Evolutionary conservation across 2,113 vertebrate genomes (phyloP).

Genomic region (Chitala chitala): DNA sequence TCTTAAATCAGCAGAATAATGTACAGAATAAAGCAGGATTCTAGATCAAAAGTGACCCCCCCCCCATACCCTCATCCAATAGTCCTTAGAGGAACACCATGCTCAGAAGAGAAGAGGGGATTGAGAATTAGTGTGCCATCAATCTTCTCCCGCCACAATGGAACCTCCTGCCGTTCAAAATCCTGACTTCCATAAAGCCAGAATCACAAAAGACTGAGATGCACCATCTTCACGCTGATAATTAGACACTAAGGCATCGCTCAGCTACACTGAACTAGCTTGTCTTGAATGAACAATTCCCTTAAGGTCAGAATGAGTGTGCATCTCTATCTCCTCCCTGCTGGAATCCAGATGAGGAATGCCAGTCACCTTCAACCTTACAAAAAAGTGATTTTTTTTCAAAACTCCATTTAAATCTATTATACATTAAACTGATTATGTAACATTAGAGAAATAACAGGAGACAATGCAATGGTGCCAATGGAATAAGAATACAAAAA

Average conservation of each 20-base stretch:
- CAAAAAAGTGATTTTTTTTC: background rate
- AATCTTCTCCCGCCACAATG: background rate
- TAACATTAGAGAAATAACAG: background rate
- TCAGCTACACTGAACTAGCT: background rate
- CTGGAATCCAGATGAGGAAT: constrained; percentile 15
- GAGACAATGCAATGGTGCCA: background rate
- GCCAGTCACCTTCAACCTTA: background rate
- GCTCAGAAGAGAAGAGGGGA: background rate
- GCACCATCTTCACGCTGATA: constrained; percentile 1
- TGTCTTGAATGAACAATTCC: constrained; percentile 6
- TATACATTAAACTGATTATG: background rate
- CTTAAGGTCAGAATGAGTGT: background rate
- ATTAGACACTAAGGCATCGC: constrained; percentile 17
- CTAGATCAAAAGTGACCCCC: constrained; percentile 17
- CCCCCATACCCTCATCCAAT: background rate
- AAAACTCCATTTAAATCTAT: background rate
- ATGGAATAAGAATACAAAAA: background rate
- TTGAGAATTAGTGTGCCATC: background rate
- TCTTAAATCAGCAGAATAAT: constrained; percentile 12
- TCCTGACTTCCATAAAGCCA: constrained; percentile 16
- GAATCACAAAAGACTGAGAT: background rate
- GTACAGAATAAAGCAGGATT: constrained; percentile 6
- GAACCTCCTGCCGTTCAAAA: constrained; percentile 13
- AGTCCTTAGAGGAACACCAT: constrained; percentile 5
- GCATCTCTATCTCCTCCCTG: background rate